These are phyloP conservation scores for Tachyglossus aculeatus DNA, from an alignment of 2,797 vertebrate species.

Conservation along the genomic window DNA sequence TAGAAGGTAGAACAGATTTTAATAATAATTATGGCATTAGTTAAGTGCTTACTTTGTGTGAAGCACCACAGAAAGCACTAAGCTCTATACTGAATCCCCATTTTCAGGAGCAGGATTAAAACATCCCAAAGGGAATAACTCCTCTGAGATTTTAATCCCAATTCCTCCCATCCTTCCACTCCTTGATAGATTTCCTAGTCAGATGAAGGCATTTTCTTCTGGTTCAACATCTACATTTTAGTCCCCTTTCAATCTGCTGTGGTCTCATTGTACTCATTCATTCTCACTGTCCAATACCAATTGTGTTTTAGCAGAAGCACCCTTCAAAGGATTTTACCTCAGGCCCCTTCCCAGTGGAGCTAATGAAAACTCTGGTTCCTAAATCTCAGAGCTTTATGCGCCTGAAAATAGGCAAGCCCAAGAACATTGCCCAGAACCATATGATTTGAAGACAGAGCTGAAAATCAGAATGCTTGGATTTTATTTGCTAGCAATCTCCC, in stretches of 20 bases:
- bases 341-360: slow-evolving; percentile 31
- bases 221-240: slow-evolving; percentile 2
- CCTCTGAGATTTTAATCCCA: neutral
- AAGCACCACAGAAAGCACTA: too few relatives aligned
- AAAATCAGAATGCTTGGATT: slow-evolving; percentile 50
- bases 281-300: slow-evolving; percentile 1
- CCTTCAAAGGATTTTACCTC: slow-evolving; percentile 2
- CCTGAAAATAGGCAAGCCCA: slow-evolving; percentile 8
- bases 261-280: neutral
- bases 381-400: slow-evolving; percentile 11
- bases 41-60: too few relatives aligned
- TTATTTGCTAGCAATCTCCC: slow-evolving; percentile 31
- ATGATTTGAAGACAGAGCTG: neutral
- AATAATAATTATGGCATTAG: too few relatives aligned
- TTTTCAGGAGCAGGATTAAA: neutral
- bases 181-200: neutral
- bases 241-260: neutral
- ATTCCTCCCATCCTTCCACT: neutral
- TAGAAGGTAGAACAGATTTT: too few relatives aligned
- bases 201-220: slow-evolving; percentile 4
- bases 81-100: too few relatives aligned
- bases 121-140: neutral
- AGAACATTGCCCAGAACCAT: slow-evolving; percentile 10
- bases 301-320: neutral
- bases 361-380: slow-evolving; percentile 28